Base-by-base conservation (phyloP, 2,888 invertebrate species). In the Leptinotarsa peninsularis region DNA sequence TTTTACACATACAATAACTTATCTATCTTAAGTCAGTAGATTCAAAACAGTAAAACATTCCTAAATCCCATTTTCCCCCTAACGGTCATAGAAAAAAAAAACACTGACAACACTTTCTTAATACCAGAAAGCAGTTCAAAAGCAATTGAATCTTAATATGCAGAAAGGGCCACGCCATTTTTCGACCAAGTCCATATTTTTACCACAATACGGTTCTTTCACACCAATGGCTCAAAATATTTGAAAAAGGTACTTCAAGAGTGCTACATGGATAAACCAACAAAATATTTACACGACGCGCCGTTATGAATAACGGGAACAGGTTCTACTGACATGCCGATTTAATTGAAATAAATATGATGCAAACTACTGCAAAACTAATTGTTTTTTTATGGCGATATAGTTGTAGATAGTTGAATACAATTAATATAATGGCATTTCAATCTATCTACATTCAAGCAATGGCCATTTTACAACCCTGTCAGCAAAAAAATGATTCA, bases 1-100 rank as follows among this genome's bases (percentile, higher is more conserved):
- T 58, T 69, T 70, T 58, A 58, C 54, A 70, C 58, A 70, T 49
- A 56, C 49, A 70, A n/a, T 27, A 60, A 60, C 17, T 60, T 43
- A 43, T 43, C 43, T 43, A 63, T 63, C 63, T 27, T n/a, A 33
- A 17, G 27, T 63, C 33, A 63, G 63, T 33, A 49, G 14, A 70
- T 49, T 70, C 17, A 49, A 58, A n/a, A 43, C 70, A 49, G 27
- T 69, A 43, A 56, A 69, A 56, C n/a, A 54, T 56, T 33, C 56
- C 69, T 18, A 56, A 69, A 69, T 18, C 15, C 52, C 23, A 17
- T 27, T 52, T 67, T 67, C 23, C 52, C 15, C 33, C 43, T 43
- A 43, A 43, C 43, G 10, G 43, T 43, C 43, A 43, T 10, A 43
- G 43, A 60, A n/a, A 60, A 60, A 4, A 43, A 43, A 43, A 43